Evolutionary conservation across 2,888 invertebrate genomes (phyloP).

Genomic region (Creontiades dilutus): DNA sequence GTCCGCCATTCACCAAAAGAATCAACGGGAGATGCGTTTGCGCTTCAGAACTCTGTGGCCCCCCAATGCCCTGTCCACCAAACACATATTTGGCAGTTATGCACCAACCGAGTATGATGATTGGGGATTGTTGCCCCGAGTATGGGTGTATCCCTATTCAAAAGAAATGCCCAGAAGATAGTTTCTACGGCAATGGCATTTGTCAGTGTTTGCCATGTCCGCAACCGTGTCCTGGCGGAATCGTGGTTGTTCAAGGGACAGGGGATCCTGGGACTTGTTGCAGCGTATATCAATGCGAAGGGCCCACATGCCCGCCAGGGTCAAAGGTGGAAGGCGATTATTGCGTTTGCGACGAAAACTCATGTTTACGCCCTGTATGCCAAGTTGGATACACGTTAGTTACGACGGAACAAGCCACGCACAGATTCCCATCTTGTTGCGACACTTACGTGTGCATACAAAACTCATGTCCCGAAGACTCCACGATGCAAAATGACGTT

Average conservation of each 20-base stretch:
- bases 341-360: background rate
- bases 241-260: background rate
- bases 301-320: background rate
- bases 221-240: background rate
- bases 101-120: too few relatives aligned
- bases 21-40: background rate
- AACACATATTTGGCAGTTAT: too few relatives aligned
- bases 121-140: too few relatives aligned
- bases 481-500: background rate
- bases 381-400: background rate
- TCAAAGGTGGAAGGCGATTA: background rate
- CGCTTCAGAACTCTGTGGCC: background rate
- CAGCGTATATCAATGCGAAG: background rate
- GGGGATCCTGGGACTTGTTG: background rate
- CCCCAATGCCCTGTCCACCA: background rate
- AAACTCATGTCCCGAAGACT: background rate
- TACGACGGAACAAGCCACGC: background rate
- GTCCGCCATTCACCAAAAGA: background rate
- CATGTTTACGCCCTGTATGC: background rate
- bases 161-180: background rate
- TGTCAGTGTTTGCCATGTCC: background rate
- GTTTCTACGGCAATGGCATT: background rate
- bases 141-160: background rate
- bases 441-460: background rate
- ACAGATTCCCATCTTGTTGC: slow-evolving; percentile 2